Base-by-base conservation (phyloP, 2,113 vertebrate species). In the Amblyornis subalaris region DNA sequence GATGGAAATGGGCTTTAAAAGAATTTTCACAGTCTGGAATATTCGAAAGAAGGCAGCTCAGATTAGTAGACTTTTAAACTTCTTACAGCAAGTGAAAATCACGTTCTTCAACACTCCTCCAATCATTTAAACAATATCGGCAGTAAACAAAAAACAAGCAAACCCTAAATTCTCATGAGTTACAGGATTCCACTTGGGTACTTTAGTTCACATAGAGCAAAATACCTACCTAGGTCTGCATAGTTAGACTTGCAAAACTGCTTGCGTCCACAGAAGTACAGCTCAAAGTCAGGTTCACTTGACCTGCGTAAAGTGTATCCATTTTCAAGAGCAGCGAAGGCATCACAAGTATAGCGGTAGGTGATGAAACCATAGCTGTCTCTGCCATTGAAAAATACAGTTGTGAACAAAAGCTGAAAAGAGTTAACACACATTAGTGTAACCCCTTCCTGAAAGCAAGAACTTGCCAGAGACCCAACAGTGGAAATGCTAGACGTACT, bases 361-460 rank as follows among this genome's bases (percentile, higher is more conserved):
- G 98, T 99, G 98, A 99, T 99, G 98, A 99, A 99, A 98, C 99
- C 99, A 96, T 99, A 99, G 98, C 98, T 99, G 98, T 99, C 99
- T 98, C 99, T 99, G 98, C 81, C 98, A 94, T 62, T 74, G 90
- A 94, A 97, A 98, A 91, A 98, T 50, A 97, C 54, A 93, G 85
- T 85, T 78, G 69, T 89, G 69, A 95, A 75, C 58, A 66, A 73
- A 87, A 48, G 38, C 77, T 71, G 83, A 58, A 58, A 51, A 79
- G 62, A 60, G 76, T 94, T 95, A 95, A 89, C 25, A 70, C 83
- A 86, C 31, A 67, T 64, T 65, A 76, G 90, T 24, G 61, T 91
- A 96, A 97, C 90, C 89, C 92, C 58, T 90, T 96, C 82, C 72
- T 53, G 66, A 94, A 89, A 89, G 75, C 44, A 92, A 81, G 53